A percentile compares a stretch with the other conserved stretches of the same genome.
Conservation (phyloP, 2,797 vertebrate species). For the Myripristis jacobus region DNA sequence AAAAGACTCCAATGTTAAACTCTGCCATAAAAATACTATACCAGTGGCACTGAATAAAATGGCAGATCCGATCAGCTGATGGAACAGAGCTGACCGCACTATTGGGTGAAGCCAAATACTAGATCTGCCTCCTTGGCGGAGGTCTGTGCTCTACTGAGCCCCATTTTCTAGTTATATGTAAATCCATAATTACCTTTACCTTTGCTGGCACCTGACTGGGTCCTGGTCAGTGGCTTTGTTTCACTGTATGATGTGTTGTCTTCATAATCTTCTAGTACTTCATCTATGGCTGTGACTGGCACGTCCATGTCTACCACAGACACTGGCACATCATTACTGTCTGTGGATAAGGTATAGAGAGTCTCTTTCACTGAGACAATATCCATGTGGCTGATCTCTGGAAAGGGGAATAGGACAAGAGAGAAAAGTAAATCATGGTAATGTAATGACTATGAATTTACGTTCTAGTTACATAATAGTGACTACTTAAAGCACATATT, state of each 20-base stretch:
- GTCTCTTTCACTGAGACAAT: conserved; percentile 58
- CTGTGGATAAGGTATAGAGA: conserved; percentile 51
- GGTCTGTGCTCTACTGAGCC: too few species aligned
- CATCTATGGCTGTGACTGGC: conserved; percentile 94
- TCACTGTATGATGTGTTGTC: conserved; percentile 54
- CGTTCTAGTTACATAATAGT: background rate
- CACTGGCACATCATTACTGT: conserved; percentile 54
- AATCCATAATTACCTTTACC: conserved; percentile 40
- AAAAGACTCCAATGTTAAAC: too few species aligned
- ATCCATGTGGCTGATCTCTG: conserved; percentile 77
- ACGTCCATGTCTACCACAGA: conserved; percentile 82
- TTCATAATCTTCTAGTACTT: conserved; percentile 81
- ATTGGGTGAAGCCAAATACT: too few species aligned
- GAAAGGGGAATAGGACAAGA: conserved; percentile 58
- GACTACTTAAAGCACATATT: too few species aligned
- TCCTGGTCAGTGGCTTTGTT: conserved; percentile 40
- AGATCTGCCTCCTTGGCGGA: too few species aligned
- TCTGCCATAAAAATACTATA: too few species aligned
- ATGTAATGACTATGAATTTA: background rate
- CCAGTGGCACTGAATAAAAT: too few species aligned
- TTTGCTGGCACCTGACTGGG: conserved; percentile 59
- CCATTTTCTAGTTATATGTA: too few species aligned
- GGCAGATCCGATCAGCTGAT: too few species aligned
- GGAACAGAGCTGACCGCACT: too few species aligned
- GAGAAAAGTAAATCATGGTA: too few species aligned